A percentile compares a stretch with the other conserved stretches of the same genome.
phyloP scores from a whole-genome alignment of 53 echinoderm and acorn worm genomes.

The Temnopleurus reevesii region DNA sequence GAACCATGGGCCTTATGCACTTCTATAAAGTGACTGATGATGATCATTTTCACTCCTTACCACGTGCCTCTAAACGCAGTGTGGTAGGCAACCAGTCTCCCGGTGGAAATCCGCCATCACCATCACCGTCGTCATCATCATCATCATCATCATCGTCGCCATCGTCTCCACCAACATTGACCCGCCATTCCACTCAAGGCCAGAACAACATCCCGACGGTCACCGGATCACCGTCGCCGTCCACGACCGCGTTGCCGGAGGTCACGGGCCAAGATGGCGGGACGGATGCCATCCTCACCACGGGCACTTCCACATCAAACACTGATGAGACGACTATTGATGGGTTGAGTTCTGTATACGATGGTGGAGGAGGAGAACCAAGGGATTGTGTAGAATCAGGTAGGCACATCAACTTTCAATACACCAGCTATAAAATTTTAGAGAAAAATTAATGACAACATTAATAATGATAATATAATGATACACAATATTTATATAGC shows the following conservation, averaged over 20 bases:
- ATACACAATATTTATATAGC: no score
- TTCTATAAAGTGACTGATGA: not conserved
- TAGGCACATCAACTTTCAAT: no score
- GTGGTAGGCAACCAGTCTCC: not conserved
- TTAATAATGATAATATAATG: no score
- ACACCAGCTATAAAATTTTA: no score
- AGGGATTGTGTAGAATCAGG: not conserved
- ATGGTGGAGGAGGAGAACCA: not conserved
- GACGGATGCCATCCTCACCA: not conserved
- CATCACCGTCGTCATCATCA: no score
- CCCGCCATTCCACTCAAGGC: not conserved
- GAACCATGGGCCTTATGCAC: not conserved
- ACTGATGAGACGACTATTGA: not conserved
- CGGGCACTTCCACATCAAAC: not conserved
- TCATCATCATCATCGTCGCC: no score
- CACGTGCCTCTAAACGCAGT: not conserved
- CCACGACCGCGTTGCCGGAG: not conserved
- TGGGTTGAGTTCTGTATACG: not conserved
- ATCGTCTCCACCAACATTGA: not conserved
- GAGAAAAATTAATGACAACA: no score
- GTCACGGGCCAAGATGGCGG: not conserved
- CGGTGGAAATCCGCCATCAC: not conserved
- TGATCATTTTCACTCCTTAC: constrained; percentile 3
- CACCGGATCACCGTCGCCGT: not conserved
- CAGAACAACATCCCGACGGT: not conserved